These are phyloP conservation scores for Plestiodon gilberti DNA, from an alignment of 2,113 vertebrate genomes.

Conservation along the genomic window DNA sequence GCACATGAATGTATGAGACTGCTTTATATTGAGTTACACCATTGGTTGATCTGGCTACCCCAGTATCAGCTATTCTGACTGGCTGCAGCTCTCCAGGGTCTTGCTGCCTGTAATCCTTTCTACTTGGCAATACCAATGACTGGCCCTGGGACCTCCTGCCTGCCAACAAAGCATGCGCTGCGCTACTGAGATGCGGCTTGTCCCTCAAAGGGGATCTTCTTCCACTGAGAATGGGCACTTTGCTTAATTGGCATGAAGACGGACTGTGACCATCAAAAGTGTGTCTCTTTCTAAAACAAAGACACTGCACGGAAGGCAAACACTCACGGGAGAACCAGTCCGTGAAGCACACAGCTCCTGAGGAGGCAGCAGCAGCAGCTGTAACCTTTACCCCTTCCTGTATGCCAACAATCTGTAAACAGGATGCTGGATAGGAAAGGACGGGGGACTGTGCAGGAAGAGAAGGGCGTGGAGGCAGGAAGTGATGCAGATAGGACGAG, in stretches of 20 bases:
- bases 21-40: too few relatives aligned
- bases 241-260: not conserved
- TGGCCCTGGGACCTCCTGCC: too few relatives aligned
- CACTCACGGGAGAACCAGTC: not conserved
- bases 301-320: too few relatives aligned
- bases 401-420: slow-evolving; percentile 65
- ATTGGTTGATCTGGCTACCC: too few relatives aligned
- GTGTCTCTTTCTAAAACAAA: not conserved
- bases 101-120: too few relatives aligned
- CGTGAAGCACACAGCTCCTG: too few relatives aligned
- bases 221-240: not conserved
- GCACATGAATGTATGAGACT: too few relatives aligned
- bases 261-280: not conserved
- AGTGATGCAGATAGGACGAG: slow-evolving; percentile 36
- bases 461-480: slow-evolving; percentile 46
- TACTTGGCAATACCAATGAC: too few relatives aligned
- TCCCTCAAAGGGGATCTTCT: not conserved
- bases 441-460: slow-evolving; percentile 48
- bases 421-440: slow-evolving; percentile 53
- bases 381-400: not conserved
- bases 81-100: too few relatives aligned
- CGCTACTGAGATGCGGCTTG: too few relatives aligned
- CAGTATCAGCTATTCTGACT: too few relatives aligned
- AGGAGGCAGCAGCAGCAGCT: not conserved
- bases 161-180: too few relatives aligned